phyloP scores from a whole-genome alignment of 2,888 invertebrate species.

The Hirtodrosophila histrioides region DNA sequence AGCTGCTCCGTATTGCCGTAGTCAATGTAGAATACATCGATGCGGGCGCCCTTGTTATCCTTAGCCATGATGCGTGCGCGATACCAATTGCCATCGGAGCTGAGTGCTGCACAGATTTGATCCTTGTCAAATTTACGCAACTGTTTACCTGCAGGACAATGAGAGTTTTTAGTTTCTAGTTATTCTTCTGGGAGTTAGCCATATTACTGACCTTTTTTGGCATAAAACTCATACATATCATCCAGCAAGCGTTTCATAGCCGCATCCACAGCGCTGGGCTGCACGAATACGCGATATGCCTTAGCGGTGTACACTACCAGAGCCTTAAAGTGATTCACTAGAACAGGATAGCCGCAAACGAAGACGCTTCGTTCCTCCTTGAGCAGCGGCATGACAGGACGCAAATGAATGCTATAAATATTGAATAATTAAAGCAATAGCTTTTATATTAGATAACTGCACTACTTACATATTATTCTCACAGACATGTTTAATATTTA shows the following conservation, averaged over 20 bases:
- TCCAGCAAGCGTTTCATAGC: constrained; percentile 86
- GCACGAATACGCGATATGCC: constrained; percentile 87
- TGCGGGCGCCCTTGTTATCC: constrained; percentile 79
- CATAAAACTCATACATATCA: constrained; percentile 86
- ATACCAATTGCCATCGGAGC: constrained; percentile 89
- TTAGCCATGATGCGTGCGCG: constrained; percentile 86
- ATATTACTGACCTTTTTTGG: constrained; percentile 82
- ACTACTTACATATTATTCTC: constrained; percentile 83
- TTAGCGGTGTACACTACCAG: constrained; percentile 87
- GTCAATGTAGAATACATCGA: constrained; percentile 87
- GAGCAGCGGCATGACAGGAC: constrained; percentile 86
- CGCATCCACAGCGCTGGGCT: constrained; percentile 85
- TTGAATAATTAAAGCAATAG: no score
- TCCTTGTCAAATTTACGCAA: constrained; percentile 85
- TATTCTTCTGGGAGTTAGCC: no score
- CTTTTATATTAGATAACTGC: no score
- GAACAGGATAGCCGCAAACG: constrained; percentile 87
- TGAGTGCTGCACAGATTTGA: constrained; percentile 87
- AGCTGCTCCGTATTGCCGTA: constrained; percentile 89
- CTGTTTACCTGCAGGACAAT: constrained; percentile 67
- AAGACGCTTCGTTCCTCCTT: constrained; percentile 82
- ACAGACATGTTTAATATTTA: constrained; percentile 82
- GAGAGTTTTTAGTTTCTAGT: no score
- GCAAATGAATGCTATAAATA: constrained; percentile 87
- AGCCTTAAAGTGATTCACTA: constrained; percentile 86